phyloP scores from a whole-genome alignment of 1,140 invertebrate species.

The Carcinoscorpius rotundicauda region DNA sequence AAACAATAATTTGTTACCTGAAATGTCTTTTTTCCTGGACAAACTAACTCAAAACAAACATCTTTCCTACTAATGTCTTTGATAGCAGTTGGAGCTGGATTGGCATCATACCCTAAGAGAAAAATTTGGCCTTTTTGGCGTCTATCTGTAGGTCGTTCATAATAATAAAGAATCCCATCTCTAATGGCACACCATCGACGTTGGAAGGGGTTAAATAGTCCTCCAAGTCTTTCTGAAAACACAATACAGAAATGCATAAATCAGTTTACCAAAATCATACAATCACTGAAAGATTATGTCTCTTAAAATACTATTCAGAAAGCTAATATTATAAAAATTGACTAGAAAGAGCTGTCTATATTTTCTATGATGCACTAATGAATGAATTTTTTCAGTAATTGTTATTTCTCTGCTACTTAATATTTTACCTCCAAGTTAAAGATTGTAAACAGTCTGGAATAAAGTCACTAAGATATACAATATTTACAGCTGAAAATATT shows the following conservation, averaged over 20 bases:
- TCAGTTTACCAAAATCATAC: too few relatives aligned
- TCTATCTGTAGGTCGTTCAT: conserved; percentile 15
- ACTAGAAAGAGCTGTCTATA: too few relatives aligned
- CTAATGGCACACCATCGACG: conserved; percentile 19
- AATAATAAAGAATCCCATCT: conserved; percentile 19
- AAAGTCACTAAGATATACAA: too few relatives aligned
- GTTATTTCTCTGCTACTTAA: too few relatives aligned
- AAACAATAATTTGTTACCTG: conserved; percentile 7
- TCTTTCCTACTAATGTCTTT: conserved; percentile 15
- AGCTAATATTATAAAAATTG: too few relatives aligned
- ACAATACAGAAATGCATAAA: not conserved
- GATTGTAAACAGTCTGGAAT: too few relatives aligned
- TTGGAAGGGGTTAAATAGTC: conserved; percentile 19
- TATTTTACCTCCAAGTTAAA: too few relatives aligned
- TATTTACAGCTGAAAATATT: too few relatives aligned
- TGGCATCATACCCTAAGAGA: conserved; percentile 16
- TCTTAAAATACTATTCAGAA: too few relatives aligned
- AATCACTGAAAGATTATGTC: too few relatives aligned
- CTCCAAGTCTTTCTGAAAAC: conserved; percentile 15
- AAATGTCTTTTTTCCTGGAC: conserved; percentile 18
- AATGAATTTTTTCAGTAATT: too few relatives aligned
- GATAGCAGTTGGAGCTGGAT: conserved; percentile 8
- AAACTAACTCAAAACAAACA: conserved; percentile 17
- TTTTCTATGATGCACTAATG: too few relatives aligned
- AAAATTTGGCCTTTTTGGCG: conserved; percentile 16